phyloP scores from a whole-genome alignment of 2,113 vertebrate genomes.

The Circaetus cinerascens region DNA sequence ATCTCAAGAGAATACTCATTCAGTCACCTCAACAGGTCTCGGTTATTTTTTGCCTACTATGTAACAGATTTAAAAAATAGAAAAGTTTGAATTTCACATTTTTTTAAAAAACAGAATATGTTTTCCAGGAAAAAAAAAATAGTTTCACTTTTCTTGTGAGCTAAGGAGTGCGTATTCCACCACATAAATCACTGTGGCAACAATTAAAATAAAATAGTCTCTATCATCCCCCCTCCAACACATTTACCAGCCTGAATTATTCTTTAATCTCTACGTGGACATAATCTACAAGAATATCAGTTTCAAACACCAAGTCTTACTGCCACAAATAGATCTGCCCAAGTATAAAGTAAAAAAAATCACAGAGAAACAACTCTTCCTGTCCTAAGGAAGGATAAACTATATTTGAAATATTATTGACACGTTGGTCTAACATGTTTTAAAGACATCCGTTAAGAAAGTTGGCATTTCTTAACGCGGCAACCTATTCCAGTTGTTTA shows the following conservation, averaged over 20 bases:
- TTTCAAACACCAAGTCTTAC: not conserved
- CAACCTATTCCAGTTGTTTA: not conserved
- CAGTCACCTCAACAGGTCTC: not conserved
- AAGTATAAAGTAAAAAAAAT: not conserved
- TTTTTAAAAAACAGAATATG: not conserved
- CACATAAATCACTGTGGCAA: not conserved
- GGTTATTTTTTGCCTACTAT: not conserved
- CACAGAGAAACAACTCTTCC: not conserved
- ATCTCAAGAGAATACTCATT: not conserved
- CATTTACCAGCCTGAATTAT: not conserved
- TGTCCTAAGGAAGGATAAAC: not conserved
- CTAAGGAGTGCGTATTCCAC: not conserved
- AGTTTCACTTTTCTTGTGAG: not conserved
- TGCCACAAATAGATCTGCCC: not conserved
- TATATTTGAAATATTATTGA: not conserved
- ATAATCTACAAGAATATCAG: not conserved
- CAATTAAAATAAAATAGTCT: not conserved
- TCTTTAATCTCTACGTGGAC: not conserved
- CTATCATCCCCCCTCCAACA: not conserved
- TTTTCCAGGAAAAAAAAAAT: not conserved
- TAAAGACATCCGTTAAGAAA: not conserved
- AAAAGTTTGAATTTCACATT: not conserved
- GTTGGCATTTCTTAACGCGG: not conserved
- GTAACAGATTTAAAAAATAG: fast-evolving
- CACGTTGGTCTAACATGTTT: not conserved